Base-by-base conservation (phyloP, 2,113 vertebrate genomes). In the Lycaon pictus region DNA sequence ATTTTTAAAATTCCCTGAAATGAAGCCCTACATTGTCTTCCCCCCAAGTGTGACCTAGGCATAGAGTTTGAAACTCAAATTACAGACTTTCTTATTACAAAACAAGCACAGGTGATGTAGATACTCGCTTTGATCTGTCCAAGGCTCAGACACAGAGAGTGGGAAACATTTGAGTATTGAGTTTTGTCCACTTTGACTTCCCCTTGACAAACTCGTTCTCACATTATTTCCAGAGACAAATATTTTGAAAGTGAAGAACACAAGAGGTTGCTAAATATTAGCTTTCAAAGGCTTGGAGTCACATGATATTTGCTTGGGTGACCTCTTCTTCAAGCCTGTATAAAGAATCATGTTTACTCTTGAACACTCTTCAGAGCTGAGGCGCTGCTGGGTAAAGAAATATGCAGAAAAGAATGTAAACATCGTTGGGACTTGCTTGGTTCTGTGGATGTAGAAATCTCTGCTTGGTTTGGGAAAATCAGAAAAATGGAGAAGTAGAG, bases 211-310 rank as follows among this genome's bases (percentile, higher is more conserved):
- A 98, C 88, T 96, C 74, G 55, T 98, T 98, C 97, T 98, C 98
- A 95, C 97, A 95, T 98, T 98, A 97, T 98, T 98, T 98, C 97
- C 95, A 98, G 98, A 97, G 97, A 98, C 86, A 69, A 98, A 95
- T 97, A 98, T 98, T 98, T 98, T 98, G 97, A 98, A 98, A 98
- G 97, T 48, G 97, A 98, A 97, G 95, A 98, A 98, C 89, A 97
- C 93, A 96, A 99, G 98, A 92, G 96, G 92, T 98, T 98, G 96
- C 98, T 98, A 98, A 99, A 98, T 98, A 98, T 99, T 98, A 98
- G 98, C 98, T 98, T 98, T 99, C 98, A 95, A 98, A 98, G 98
- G 96, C 95, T 97, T 92, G 71, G 93, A 97, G 98, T 98, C 93
- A 13, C 94, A 11, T 93, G 58, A 16, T 98, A 92, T 98, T 99